Evolutionary conservation across 2,797 vertebrate genomes (phyloP).

Genomic region (Crenuchus spilurus): DNA sequence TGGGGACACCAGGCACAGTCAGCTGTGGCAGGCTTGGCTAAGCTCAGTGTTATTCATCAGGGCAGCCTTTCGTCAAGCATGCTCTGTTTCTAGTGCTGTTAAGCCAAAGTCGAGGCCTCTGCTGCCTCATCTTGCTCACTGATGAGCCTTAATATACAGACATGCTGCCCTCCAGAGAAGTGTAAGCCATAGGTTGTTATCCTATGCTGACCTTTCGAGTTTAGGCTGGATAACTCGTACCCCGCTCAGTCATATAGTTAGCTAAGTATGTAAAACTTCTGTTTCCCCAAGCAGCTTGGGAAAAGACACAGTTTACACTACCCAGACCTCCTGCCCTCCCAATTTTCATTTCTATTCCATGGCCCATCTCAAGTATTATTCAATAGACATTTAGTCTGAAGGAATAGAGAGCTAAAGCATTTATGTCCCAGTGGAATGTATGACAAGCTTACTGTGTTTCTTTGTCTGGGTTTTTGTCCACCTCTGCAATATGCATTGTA

Average conservation of each 20-base stretch:
- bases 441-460: conserved; percentile 18
- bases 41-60: background rate
- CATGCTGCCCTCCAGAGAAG: background rate
- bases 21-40: background rate
- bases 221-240: no score
- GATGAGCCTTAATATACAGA: background rate
- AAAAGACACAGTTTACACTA: no score
- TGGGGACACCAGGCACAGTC: background rate
- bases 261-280: no score
- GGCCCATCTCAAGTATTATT: conserved; percentile 26
- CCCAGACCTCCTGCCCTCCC: background rate
- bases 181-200: conserved; percentile 4
- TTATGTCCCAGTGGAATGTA: conserved; percentile 28
- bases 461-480: conserved; percentile 6
- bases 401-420: conserved; percentile 48
- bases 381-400: conserved; percentile 36
- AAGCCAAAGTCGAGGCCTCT: background rate
- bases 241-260: no score
- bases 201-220: conserved; percentile 7
- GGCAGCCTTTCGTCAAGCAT: background rate
- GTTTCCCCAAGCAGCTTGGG: no score
- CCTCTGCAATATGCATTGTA: conserved; percentile 18
- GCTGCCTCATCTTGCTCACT: background rate
- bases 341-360: conserved; percentile 29
- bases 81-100: background rate